A percentile compares a stretch with the other conserved stretches of the same genome.
phyloP scores from a whole-genome alignment of 2,888 invertebrate genomes.

The Apodemia mormo region DNA sequence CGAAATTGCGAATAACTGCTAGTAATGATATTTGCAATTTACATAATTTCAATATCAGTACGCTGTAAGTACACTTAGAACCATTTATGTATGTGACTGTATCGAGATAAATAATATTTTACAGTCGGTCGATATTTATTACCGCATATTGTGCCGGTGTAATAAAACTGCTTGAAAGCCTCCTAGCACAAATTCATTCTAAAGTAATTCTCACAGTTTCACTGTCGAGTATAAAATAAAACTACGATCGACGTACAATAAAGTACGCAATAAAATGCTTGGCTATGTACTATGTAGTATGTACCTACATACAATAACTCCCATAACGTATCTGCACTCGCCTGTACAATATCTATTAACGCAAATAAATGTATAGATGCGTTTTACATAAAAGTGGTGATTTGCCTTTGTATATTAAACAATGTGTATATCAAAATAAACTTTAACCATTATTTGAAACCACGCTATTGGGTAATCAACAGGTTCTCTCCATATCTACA shows the following conservation, averaged over 20 bases:
- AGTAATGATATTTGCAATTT: too few relatives aligned
- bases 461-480: conserved; percentile 48
- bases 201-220: conserved; percentile 10
- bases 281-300: conserved; percentile 7
- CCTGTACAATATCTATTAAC: neutral
- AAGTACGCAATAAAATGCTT: conserved; percentile 13
- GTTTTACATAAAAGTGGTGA: neutral
- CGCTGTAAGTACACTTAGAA: neutral
- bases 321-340: neutral
- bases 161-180: conserved; percentile 12
- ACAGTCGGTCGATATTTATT: conserved; percentile 5
- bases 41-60: too few relatives aligned
- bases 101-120: neutral
- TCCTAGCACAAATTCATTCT: conserved; percentile 7
- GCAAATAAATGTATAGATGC: neutral
- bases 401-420: neutral
- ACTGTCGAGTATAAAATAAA: conserved; percentile 2
- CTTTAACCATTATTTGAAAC: conserved; percentile 7
- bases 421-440: neutral
- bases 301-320: conserved; percentile 4
- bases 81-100: neutral
- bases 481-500: conserved; percentile 34
- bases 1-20: too few relatives aligned
- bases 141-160: neutral
- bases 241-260: conserved; percentile 8